Percentiles rank a stretch among this genome's conserved stretches.
Conservation (phyloP, 2,797 vertebrate genomes). For the Muscicapa comitata region DNA sequence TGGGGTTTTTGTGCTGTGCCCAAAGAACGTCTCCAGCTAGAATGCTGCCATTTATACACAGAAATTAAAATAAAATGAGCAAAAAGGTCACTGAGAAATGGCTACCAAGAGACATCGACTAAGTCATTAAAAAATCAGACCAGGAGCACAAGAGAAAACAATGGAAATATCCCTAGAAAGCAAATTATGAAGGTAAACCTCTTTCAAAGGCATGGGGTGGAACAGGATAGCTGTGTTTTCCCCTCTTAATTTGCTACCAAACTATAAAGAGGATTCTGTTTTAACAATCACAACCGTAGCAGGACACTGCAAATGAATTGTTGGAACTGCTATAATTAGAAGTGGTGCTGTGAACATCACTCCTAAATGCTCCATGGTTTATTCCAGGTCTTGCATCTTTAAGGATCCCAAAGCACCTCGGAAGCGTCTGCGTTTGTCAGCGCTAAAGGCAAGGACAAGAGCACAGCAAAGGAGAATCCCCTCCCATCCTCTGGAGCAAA, state of each 20-base stretch:
- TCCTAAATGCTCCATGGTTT: not conserved
- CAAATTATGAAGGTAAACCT: not conserved
- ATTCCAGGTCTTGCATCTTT: conserved; percentile 21
- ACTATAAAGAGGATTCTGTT: not conserved
- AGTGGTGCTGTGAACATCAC: not conserved
- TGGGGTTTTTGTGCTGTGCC: not conserved
- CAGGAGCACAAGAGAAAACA: not conserved
- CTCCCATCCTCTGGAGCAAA: not conserved
- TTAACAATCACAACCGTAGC: not conserved
- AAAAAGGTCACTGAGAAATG: conserved; percentile 20
- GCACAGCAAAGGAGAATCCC: not conserved
- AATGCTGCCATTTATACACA: not conserved
- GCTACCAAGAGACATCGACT: not conserved
- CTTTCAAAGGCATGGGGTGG: not conserved
- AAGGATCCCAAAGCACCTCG: conserved; percentile 18
- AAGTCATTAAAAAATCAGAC: not conserved
- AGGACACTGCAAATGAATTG: not conserved
- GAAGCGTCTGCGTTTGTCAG: not conserved
- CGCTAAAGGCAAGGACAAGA: not conserved
- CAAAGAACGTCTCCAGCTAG: not conserved
- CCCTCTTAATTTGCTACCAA: conserved; percentile 5
- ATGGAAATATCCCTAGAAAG: not conserved
- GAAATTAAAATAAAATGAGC: conserved; percentile 5
- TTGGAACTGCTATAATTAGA: not conserved
- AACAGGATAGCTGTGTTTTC: not conserved